A percentile compares a stretch with the other conserved stretches of the same genome.
Evolutionary conservation across 1,140 invertebrate species (phyloP).

Genomic region (Trissolcus basalis): DNA sequence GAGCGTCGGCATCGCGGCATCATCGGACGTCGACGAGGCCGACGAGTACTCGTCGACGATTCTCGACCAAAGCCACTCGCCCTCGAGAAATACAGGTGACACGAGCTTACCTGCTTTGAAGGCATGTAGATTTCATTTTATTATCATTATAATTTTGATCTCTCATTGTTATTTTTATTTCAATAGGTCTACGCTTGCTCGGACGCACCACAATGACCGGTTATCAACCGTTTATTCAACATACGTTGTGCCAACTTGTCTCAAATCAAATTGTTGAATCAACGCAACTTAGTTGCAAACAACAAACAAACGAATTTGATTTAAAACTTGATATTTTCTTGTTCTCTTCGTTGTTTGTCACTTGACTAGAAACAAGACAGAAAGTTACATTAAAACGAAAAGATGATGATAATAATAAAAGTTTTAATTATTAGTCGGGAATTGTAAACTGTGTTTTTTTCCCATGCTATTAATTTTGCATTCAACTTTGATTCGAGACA

Average conservation of each 20-base stretch:
- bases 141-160: constrained; percentile 40
- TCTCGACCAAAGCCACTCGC: constrained; percentile 62
- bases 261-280: neutral
- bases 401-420: too few species aligned
- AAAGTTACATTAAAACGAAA: too few species aligned
- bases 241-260: constrained; percentile 16
- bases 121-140: constrained; percentile 53
- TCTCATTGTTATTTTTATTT: constrained; percentile 34
- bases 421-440: too few species aligned
- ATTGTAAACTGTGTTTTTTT: too few species aligned
- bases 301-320: too few species aligned
- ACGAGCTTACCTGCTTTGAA: constrained; percentile 50
- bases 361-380: too few species aligned
- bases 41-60: constrained; percentile 67
- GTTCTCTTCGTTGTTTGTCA: too few species aligned
- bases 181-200: constrained; percentile 39
- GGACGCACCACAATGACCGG: constrained; percentile 11
- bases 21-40: constrained; percentile 67
- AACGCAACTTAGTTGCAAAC: too few species aligned
- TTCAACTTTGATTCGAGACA: too few species aligned
- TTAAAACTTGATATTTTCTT: too few species aligned
- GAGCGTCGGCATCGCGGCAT: constrained; percentile 67
- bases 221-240: constrained; percentile 4
- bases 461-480: too few species aligned
- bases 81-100: constrained; percentile 66